phyloP scores from a whole-genome alignment of 2,888 invertebrate genomes.

The Lasius platythorax region DNA sequence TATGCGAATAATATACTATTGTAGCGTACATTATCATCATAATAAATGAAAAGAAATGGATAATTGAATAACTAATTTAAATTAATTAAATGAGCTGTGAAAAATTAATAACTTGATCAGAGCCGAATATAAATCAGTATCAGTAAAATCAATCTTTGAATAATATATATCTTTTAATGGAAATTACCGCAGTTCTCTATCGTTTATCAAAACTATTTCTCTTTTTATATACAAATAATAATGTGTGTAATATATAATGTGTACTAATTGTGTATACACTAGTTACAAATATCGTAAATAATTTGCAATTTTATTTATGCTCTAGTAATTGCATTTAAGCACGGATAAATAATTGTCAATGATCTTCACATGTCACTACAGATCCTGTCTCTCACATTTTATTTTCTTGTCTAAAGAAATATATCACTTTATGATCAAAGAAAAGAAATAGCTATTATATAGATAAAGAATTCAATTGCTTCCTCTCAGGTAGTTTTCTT shows the following conservation, averaged over 20 bases:
- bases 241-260: not conserved
- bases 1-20: conserved; percentile 17
- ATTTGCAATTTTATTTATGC: conserved; percentile 29
- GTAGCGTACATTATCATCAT: not conserved
- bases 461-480: conserved; percentile 34
- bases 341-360: conserved; percentile 14
- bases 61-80: conserved; percentile 43
- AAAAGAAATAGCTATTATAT: not conserved
- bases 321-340: conserved; percentile 8
- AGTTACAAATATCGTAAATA: conserved; percentile 33
- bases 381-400: not conserved
- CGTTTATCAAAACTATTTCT: conserved; percentile 28
- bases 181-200: conserved; percentile 35
- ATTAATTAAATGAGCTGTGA: conserved; percentile 34
- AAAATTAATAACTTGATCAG: conserved; percentile 38
- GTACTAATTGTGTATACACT: not conserved
- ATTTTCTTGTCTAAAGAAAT: not conserved
- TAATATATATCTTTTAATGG: conserved; percentile 45
- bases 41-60: conserved; percentile 12
- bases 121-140: conserved; percentile 25
- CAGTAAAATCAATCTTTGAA: conserved; percentile 32
- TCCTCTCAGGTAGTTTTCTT: not conserved
- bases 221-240: conserved; percentile 24
- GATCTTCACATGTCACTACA: not conserved
- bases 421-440: not conserved